Base-by-base conservation (phyloP, 2,888 invertebrate species). In the Aromia moschata region DNA sequence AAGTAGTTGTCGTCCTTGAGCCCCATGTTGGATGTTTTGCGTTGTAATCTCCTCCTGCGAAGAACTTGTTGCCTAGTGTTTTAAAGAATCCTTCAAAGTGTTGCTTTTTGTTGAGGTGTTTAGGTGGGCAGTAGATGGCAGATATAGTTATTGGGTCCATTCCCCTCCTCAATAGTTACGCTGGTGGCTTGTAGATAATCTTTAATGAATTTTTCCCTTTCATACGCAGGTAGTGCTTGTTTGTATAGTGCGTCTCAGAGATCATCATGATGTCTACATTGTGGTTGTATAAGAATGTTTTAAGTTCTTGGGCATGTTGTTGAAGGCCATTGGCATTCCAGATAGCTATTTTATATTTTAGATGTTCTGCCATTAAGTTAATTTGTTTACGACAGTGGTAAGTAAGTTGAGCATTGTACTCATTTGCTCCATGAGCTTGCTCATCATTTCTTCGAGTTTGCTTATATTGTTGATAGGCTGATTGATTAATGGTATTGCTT, bases 151-250 rank as follows among this genome's bases (percentile, higher is more conserved):
- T 25, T 25, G 46, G 31, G n/a, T 2, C 41, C 47, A 14, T 25
- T n/a, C 40, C 15, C 30, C 20, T 60, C 59, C 33, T 64, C 54
- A 44, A 62, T 60, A 36, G 38, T 46, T 56, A 67, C 17, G 31
- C 52, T 67, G 14, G 65, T 67, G 10, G 60, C 62, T 57, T 65
- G 67, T 12, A 66, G 36, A 31, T 64, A 52, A 20, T 58, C 30
- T 30, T 56, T 46, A 33, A 7, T 25, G 7, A 25, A 25, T 25
- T 56, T 60, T 17, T 47, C 40, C 37, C 33, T 33, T 54, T 62
- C 60, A 46, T 44, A 36, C 37, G 49, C 25, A 68, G 10, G 47
- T 58, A 64, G 30, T 54, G 17, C 33, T 31, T 12, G 17, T 33
- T 17, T 41, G 64, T 61, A 20, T 58, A 57, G 33, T 64, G 60